Conservation (phyloP, 2,113 vertebrate genomes). For the Phylloscopus trochiloides region DNA sequence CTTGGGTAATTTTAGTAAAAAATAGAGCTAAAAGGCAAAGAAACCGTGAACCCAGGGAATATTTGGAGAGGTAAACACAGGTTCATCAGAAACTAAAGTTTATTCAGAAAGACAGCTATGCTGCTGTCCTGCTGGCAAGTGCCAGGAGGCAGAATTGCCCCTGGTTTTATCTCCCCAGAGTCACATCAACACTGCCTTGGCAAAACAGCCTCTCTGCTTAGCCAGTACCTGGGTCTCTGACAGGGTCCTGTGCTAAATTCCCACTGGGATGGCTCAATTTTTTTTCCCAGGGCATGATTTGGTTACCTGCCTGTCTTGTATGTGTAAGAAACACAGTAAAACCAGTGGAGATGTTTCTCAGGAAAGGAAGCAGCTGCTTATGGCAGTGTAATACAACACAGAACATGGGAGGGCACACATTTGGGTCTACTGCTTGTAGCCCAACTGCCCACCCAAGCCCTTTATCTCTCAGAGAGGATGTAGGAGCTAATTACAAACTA, state of each 20-base stretch:
- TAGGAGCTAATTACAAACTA: neutral
- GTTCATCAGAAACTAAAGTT: neutral
- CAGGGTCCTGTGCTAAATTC: neutral
- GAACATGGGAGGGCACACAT: fast-evolving
- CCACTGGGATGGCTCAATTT: fast-evolving
- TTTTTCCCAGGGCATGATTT: neutral
- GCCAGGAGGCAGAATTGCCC: neutral
- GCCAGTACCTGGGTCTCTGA: neutral
- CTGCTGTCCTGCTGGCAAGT: neutral
- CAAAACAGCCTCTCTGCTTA: neutral
- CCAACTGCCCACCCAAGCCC: neutral
- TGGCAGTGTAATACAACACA: fast-evolving
- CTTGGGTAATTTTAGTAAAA: neutral
- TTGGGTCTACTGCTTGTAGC: neutral
- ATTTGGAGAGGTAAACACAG: neutral
- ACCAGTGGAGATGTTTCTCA: neutral
- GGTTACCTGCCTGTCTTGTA: neutral
- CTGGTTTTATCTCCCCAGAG: neutral
- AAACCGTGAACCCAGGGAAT: neutral
- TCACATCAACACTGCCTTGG: neutral
- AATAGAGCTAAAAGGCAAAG: neutral
- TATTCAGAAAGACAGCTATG: neutral
- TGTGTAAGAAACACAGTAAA: neutral
- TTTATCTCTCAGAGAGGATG: neutral
- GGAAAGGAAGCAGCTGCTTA: neutral